Percentiles rank a stretch among this genome's conserved stretches.
These are phyloP conservation scores for Chloroclystis v-ata DNA, from an alignment of 2,888 invertebrate genomes.

Conservation along the genomic window DNA sequence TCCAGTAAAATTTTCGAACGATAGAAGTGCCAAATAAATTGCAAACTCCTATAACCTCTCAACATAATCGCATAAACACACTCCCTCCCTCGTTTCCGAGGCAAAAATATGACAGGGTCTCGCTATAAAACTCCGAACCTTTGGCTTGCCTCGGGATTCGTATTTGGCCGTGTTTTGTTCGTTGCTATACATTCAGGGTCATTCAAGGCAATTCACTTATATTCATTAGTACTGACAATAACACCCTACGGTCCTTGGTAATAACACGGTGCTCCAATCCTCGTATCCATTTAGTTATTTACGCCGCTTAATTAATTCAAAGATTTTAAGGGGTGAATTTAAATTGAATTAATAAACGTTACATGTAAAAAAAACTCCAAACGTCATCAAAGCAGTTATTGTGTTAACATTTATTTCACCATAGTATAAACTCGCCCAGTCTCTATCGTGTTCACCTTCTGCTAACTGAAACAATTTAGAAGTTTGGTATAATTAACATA, in stretches of 20 bases:
- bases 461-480: no score
- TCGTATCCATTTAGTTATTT: no score
- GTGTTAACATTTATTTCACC: no score
- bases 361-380: no score
- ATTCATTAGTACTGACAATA: conserved; percentile 12
- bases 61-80: conserved; percentile 34
- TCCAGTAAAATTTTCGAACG: conserved; percentile 7
- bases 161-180: conserved; percentile 41
- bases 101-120: conserved; percentile 48
- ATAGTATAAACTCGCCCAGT: no score
- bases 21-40: conserved; percentile 13
- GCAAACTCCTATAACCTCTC: conserved; percentile 28
- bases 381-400: no score
- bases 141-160: conserved; percentile 33
- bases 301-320: no score
- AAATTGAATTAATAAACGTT: no score
- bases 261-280: neutral
- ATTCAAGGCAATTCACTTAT: conserved; percentile 17
- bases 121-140: conserved; percentile 44
- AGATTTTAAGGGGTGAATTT: neutral
- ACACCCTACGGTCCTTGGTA: neutral
- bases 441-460: no score
- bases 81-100: conserved; percentile 27
- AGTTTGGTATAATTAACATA: no score
- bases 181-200: conserved; percentile 22